These are phyloP conservation scores for Cinara cedri DNA, from an alignment of 2,888 invertebrate species.

Conservation along the genomic window DNA sequence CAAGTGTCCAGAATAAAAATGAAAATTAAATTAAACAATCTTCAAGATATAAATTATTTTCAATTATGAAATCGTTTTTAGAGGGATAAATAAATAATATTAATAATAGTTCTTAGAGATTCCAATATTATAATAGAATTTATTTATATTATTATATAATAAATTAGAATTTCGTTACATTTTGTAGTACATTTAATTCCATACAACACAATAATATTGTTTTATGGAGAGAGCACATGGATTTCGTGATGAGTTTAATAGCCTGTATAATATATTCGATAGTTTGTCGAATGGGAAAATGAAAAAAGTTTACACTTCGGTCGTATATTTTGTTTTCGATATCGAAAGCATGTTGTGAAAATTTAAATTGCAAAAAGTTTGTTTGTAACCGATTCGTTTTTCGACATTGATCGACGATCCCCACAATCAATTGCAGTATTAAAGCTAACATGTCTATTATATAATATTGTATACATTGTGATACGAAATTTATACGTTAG, in stretches of 20 bases:
- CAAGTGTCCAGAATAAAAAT: no score
- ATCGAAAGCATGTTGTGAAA: conserved; percentile 12
- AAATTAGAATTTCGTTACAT: no score
- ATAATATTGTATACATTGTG: not conserved
- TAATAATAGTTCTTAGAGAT: no score
- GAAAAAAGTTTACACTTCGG: conserved; percentile 42
- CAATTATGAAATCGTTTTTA: no score
- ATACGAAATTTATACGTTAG: conserved; percentile 5
- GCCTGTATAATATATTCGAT: conserved; percentile 18
- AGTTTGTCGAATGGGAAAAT: conserved; percentile 31
- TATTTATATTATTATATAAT: no score
- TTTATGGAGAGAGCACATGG: not conserved
- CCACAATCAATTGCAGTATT: not conserved
- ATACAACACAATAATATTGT: no score
- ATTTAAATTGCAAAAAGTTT: conserved; percentile 54
- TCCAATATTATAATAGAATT: no score
- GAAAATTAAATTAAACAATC: no score
- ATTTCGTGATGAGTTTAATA: conserved; percentile 11
- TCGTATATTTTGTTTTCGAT: conserved; percentile 26
- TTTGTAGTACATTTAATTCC: no score
- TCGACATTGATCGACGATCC: conserved; percentile 49
- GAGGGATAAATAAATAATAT: no score
- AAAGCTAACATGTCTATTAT: conserved; percentile 2
- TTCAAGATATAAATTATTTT: no score
- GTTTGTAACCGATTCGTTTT: conserved; percentile 27